Base-by-base conservation (phyloP, 1,140 invertebrate genomes). In the Drosophila bifasciata region DNA sequence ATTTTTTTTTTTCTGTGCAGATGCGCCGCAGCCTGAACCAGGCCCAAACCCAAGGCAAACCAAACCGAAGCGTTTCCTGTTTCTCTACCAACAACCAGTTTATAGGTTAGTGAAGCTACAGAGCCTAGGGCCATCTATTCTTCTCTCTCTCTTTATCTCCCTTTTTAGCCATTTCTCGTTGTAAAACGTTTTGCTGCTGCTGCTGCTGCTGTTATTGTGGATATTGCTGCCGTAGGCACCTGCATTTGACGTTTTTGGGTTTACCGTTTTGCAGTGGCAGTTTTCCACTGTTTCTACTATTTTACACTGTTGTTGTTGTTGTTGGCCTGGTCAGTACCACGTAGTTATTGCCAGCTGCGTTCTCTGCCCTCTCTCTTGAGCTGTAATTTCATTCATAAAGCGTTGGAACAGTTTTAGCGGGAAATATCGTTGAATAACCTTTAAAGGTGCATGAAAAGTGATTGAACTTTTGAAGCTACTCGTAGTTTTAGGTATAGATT, bases 101-200 rank as follows among this genome's bases (percentile, higher is more conserved):
- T 85, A 75, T 86, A 81, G 81, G 67, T 75, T 62, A 76, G 49
- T 57, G 73, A 76, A 76, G 72, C 56, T 59, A 39, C 45, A 46
- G 69, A 70, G 72, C 67, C 81, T 84, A 84, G 72, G 80, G 80
- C 72, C 67, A 85, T 56, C 76, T 73, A 58, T 71, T 58, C 51
- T 72, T 52, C 21, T 62, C 39, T 45, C 53, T 60, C 69, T 59
- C 41, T 45, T 19, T n/a, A 32, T 44, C 6, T 73, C 9, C 36
- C 28, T 39, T 61, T 48, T 72, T n/a, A 13, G 40, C 39, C 19
- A 23, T 45, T 51, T 59, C 57, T 61, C 64, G 69, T 50, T 74
- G 51, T 61, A 46, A 79, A 79, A 74, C 56, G 56, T 64, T 81
- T 57, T 58, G 56, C 51, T 57, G 45, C 16, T 56, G 16, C 46